phyloP scores from a whole-genome alignment of 2,797 vertebrate genomes.

The Malacoctenus gilli region DNA sequence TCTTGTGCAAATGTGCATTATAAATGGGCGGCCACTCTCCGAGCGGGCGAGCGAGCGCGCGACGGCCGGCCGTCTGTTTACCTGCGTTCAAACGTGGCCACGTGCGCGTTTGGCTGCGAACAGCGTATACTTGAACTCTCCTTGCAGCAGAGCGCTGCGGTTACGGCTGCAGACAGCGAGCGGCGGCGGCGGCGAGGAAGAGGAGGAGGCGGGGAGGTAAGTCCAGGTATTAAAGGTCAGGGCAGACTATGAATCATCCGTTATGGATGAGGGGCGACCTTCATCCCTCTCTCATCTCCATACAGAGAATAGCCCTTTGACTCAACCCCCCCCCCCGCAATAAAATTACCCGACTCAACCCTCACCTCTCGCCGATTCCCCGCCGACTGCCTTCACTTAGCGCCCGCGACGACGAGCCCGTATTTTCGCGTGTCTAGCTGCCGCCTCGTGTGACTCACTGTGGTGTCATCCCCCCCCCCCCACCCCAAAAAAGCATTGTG shows the following conservation, averaged over 20 bases:
- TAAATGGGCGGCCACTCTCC: conserved; percentile 21
- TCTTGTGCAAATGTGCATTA: conserved; percentile 44
- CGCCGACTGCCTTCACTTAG: conserved; percentile 66
- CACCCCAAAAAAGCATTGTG: conserved; percentile 58
- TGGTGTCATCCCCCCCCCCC: conserved; percentile 47
- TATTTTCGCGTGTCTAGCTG: conserved; percentile 53
- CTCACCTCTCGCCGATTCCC: conserved; percentile 58
- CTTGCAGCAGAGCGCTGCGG: conserved; percentile 46
- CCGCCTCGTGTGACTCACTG: conserved; percentile 27
- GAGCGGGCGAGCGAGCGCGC: neutral
- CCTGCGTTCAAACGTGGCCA: conserved; percentile 17
- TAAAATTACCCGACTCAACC: conserved; percentile 56
- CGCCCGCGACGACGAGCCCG: conserved; percentile 59
- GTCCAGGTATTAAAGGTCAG: conserved; percentile 74
- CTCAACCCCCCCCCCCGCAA: conserved; percentile 50
- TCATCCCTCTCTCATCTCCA: conserved; percentile 73
- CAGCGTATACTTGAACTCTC: conserved; percentile 61
- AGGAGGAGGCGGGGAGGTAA: conserved; percentile 28
- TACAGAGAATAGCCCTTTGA: conserved; percentile 64
- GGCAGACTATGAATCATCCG: conserved; percentile 72
- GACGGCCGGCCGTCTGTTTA: neutral
- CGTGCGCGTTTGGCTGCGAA: conserved; percentile 4
- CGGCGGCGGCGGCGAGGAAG: conserved; percentile 13
- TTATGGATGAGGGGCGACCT: conserved; percentile 75
- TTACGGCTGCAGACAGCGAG: conserved; percentile 17